These are phyloP conservation scores for Pycnonotus jocosus DNA, from an alignment of 2,113 vertebrate species.

Conservation along the genomic window DNA sequence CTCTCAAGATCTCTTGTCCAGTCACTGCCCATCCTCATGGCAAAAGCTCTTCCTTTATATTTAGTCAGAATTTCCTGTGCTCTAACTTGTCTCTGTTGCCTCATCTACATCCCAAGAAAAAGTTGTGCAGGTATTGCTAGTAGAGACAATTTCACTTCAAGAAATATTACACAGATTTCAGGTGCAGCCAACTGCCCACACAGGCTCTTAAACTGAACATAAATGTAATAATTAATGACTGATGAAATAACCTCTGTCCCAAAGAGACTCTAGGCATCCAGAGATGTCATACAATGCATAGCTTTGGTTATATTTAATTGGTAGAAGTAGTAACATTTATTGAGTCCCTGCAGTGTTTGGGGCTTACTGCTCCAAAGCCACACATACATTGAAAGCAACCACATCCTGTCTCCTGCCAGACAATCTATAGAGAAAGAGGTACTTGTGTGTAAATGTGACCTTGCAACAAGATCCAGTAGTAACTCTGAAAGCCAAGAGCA, in stretches of 20 bases:
- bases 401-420: neutral
- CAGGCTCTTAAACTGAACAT: neutral
- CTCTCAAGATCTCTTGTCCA: neutral
- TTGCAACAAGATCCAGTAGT: neutral
- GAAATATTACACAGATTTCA: neutral
- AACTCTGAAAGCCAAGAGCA: neutral
- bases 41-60: neutral
- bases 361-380: neutral
- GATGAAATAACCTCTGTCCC: neutral
- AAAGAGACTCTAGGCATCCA: neutral
- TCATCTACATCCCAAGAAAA: neutral
- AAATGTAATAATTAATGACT: neutral
- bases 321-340: neutral
- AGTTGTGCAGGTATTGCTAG: neutral
- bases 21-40: neutral
- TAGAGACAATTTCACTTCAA: neutral
- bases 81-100: neutral
- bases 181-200: neutral
- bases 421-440: neutral
- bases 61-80: neutral
- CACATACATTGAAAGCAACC: neutral
- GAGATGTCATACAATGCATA: neutral
- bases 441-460: neutral
- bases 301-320: neutral
- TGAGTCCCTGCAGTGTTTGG: neutral